Evolutionary conservation across 2,797 vertebrate species (phyloP).

Genomic region (Phalanger gymnotis): DNA sequence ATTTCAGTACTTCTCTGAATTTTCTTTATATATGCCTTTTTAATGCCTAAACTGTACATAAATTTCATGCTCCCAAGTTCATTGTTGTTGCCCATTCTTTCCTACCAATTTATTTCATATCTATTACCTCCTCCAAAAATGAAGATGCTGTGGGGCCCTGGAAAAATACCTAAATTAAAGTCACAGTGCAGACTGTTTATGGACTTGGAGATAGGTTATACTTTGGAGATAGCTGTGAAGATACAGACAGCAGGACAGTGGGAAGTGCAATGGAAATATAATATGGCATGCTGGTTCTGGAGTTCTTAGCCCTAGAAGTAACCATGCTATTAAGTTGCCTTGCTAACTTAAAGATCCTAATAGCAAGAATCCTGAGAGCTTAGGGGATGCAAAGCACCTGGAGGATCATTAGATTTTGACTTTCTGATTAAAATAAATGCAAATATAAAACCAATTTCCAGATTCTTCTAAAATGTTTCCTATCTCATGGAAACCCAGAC

Average conservation of each 20-base stretch:
- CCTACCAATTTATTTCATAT: neutral
- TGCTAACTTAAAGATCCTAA: neutral
- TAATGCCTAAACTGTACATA: constrained; percentile 22
- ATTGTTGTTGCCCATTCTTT: constrained; percentile 6
- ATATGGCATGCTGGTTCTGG: neutral
- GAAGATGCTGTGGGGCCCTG: neutral
- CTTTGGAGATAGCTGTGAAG: neutral
- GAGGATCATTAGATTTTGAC: constrained; percentile 19
- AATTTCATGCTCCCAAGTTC: constrained; percentile 1
- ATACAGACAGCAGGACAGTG: constrained; percentile 12
- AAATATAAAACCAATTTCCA: constrained; percentile 14
- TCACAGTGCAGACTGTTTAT: neutral
- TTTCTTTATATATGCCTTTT: neutral
- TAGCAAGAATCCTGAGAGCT: neutral
- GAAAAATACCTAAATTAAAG: constrained; percentile 18
- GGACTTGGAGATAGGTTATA: constrained; percentile 37
- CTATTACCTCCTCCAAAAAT: neutral
- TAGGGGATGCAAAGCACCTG: neutral
- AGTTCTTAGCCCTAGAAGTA: neutral
- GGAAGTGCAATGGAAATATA: neutral
- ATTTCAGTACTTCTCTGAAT: neutral
- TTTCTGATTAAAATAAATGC: constrained; percentile 37
- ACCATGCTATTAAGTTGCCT: neutral
- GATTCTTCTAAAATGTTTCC: constrained; percentile 13
- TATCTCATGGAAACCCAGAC: neutral